phyloP scores from a whole-genome alignment of 2,113 vertebrate species.

The Gymnogyps californianus region DNA sequence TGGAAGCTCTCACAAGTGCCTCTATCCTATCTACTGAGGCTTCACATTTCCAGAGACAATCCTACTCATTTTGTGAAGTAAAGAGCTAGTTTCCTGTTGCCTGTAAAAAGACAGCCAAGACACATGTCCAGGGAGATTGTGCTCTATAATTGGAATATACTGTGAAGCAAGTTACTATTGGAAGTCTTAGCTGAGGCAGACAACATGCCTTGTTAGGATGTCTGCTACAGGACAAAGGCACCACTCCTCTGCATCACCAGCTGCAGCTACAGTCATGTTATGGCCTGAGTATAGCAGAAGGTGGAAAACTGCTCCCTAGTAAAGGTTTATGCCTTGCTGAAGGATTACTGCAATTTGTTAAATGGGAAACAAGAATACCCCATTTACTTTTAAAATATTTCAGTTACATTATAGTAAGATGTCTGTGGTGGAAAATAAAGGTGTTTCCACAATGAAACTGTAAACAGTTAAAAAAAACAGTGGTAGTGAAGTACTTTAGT shows the following conservation, averaged over 20 bases:
- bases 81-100: not conserved
- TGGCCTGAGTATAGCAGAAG: not conserved
- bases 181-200: not conserved
- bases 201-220: not conserved
- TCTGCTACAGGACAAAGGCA: not conserved
- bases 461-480: not conserved
- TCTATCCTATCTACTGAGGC: not conserved
- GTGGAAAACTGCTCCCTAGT: not conserved
- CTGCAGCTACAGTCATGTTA: not conserved
- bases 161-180: not conserved
- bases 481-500: not conserved
- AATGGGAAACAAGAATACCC: not conserved
- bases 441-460: not conserved
- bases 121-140: not conserved
- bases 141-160: not conserved
- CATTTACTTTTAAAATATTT: not conserved
- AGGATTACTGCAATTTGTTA: not conserved
- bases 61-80: not conserved
- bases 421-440: not conserved
- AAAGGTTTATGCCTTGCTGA: not conserved
- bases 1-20: not conserved
- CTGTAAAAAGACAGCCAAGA: not conserved
- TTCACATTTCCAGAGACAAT: not conserved
- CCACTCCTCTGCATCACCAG: not conserved
- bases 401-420: not conserved